Evolutionary conservation across 2,113 vertebrate species (phyloP), one percentile per base, ranked within the genome.

Genomic region (Perca flavescens): DNA sequence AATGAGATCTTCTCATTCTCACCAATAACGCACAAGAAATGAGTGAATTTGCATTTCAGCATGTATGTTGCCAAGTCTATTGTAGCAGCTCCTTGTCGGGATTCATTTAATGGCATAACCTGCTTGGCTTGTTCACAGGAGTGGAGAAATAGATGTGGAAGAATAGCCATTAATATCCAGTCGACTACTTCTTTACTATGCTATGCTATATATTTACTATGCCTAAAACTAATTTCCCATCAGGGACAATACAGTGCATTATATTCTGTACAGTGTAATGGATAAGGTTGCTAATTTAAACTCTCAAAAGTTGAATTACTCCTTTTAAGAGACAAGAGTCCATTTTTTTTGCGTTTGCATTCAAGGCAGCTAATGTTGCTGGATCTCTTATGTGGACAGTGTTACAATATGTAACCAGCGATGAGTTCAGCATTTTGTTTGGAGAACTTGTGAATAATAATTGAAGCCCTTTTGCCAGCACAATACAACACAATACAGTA

Each of bases 341-440:
- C 50, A 54, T 6, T 22, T 63, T 81, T 0, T 63, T 81, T 5
- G 1, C 25, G 28, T 80, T 77, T 80, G 36, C 15, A 62, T 62
- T 66, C 14, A 43, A 10, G 46, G 73, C 52, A 49, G 25, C 56
- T 57, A 36, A 50, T 36, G 67, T 64, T 12, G 54, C 25, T 61
- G 34, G 17, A 40, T 58, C 22, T 61, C 22, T 34, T 72, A 68
- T 68, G 63, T n/a, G 13, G 19, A 67, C 40, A 14, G 17, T 60
- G 69, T 65, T 70, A 22, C 46, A n/a, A 53, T 61, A 50, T 54
- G 66, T 74, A 69, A 54, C 62, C 56, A 34, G 54, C 5, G 5
- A 22, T 31, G 53, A 31, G 67, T 77, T 77, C n/a, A 63, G 65
- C 36, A n/a, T 74, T 40, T 80, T 61, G n/a, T 73, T 70, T 68